Evolutionary conservation across 2,797 vertebrate genomes (phyloP).

Genomic region (Sebastes diaconus): DNA sequence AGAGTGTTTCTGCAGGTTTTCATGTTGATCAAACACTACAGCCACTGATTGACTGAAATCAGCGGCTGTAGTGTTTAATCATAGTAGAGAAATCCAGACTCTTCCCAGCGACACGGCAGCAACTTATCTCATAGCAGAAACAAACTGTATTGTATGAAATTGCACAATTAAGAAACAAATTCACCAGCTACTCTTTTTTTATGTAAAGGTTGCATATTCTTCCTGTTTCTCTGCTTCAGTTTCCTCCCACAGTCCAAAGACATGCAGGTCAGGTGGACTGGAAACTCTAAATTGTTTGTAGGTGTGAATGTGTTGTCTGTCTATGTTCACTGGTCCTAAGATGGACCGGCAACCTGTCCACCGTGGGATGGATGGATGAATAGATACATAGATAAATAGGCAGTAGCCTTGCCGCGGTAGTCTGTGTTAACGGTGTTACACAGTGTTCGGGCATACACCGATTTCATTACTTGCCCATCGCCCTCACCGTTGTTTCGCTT

Average conservation of each 20-base stretch:
- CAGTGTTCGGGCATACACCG: too few species aligned
- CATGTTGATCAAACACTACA: constrained; percentile 15
- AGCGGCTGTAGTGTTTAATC: neutral
- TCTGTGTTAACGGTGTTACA: too few species aligned
- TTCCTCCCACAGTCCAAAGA: neutral
- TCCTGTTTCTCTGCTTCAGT: neutral
- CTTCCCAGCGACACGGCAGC: neutral
- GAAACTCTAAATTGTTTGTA: neutral
- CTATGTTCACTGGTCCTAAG: neutral
- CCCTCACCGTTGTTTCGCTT: too few species aligned
- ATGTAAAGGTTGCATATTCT: neutral
- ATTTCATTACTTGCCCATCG: too few species aligned
- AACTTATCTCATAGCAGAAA: neutral
- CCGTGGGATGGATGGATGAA: neutral
- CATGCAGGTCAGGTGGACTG: neutral
- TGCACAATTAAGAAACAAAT: neutral
- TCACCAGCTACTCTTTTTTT: neutral
- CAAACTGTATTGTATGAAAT: neutral
- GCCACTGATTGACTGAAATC: constrained; percentile 15
- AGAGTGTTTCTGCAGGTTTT: constrained; percentile 18
- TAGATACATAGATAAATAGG: neutral
- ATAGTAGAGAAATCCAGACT: neutral
- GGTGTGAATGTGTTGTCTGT: neutral
- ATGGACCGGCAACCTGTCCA: neutral
- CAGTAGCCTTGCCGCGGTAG: neutral